These are phyloP conservation scores for Drosophila ironensis DNA, from an alignment of 1,140 invertebrate species.

Conservation along the genomic window DNA sequence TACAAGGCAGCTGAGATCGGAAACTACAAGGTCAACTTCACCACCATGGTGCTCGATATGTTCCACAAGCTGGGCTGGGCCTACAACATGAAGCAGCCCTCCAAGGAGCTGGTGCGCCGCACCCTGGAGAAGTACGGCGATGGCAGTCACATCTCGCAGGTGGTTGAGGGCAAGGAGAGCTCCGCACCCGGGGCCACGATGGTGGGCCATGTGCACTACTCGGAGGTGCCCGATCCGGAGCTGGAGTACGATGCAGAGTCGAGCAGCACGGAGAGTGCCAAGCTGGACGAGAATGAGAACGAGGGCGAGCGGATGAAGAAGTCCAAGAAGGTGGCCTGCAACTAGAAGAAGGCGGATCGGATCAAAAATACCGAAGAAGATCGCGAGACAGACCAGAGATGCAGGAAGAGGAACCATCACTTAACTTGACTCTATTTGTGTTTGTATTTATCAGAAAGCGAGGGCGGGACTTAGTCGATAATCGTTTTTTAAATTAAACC, in stretches of 20 bases:
- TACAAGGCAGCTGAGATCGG: conserved; percentile 87
- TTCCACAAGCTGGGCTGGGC: conserved; percentile 90
- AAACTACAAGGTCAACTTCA: conserved; percentile 81
- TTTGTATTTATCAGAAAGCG: conserved; percentile 48
- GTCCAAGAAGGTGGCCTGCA: conserved; percentile 51
- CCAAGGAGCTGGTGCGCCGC: conserved; percentile 83
- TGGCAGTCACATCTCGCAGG: conserved; percentile 83
- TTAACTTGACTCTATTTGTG: conserved; percentile 45
- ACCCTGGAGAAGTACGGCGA: conserved; percentile 85
- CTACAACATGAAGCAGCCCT: conserved; percentile 88
- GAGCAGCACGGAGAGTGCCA: conserved; percentile 78
- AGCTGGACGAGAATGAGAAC: conserved; percentile 76
- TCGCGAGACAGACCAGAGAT: conserved; percentile 19
- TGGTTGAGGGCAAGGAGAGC: conserved; percentile 1
- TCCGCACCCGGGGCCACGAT: conserved; percentile 17
- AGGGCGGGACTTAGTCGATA: conserved; percentile 70
- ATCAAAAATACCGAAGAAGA: background rate
- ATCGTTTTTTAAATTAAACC: conserved; percentile 56
- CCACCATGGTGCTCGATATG: conserved; percentile 87
- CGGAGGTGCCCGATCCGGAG: conserved; percentile 72
- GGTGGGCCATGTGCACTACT: conserved; percentile 61
- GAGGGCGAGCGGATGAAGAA: conserved; percentile 69
- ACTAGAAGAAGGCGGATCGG: conserved; percentile 23
- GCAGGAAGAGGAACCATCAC: conserved; percentile 39
- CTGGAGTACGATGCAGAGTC: conserved; percentile 74